These are phyloP conservation scores for Anguilla pacifica DNA, from an alignment of 2,797 vertebrate species.

Conservation along the genomic window DNA sequence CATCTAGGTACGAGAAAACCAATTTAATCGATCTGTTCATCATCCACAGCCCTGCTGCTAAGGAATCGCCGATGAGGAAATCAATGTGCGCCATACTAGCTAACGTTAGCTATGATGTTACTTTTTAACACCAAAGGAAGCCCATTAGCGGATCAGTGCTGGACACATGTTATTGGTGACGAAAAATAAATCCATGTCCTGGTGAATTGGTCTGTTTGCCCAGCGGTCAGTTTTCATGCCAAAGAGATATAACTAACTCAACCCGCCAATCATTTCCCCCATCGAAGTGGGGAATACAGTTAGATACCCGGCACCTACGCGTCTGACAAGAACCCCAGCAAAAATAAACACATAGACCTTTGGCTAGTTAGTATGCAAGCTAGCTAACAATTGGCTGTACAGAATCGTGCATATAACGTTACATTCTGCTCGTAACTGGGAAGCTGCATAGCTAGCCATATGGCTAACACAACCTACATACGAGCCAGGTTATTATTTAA, in stretches of 20 bases:
- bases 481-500: not conserved
- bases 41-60: not conserved
- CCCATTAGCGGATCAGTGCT: not conserved
- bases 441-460: not conserved
- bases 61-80: not conserved
- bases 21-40: not conserved
- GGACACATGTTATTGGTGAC: not conserved
- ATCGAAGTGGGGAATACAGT: not conserved
- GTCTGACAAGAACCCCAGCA: not conserved
- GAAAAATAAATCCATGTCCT: not conserved
- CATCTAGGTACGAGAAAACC: slow-evolving; percentile 40
- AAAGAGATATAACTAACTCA: not conserved
- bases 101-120: not conserved
- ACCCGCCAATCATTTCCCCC: not conserved
- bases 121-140: not conserved
- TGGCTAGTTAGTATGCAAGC: not conserved
- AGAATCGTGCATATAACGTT: not conserved
- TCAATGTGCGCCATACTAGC: not conserved
- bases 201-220: not conserved
- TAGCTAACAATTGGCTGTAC: not conserved
- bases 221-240: not conserved
- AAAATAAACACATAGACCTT: not conserved
- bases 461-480: not conserved
- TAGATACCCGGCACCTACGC: not conserved
- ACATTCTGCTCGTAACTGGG: not conserved